Conservation (phyloP, 2,113 vertebrate species). For the Psilopsiagon aymara region DNA sequence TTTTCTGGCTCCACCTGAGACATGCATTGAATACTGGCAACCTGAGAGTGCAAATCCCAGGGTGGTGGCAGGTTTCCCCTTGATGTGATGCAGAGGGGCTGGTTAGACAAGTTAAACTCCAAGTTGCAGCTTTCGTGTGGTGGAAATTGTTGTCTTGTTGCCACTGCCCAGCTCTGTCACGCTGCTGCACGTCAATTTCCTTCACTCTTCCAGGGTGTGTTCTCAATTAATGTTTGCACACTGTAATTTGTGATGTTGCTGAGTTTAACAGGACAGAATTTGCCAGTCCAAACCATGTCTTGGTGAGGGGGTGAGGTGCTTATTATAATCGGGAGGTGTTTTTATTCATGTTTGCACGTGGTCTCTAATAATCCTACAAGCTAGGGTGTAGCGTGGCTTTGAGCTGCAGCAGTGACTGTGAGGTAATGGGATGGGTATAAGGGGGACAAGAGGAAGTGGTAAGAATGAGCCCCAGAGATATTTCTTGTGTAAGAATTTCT, state of each 20-base stretch:
- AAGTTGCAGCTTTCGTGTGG: neutral
- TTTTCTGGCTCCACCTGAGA: neutral
- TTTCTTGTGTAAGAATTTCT: neutral
- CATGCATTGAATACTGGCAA: neutral
- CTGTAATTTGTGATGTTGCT: conserved; percentile 15
- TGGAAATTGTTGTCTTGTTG: neutral
- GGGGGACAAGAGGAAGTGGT: neutral
- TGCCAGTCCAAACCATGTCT: neutral
- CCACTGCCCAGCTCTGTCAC: neutral
- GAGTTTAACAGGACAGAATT: neutral
- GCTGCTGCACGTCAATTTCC: neutral
- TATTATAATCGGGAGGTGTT: neutral
- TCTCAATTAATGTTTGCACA: neutral
- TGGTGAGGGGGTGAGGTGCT: neutral
- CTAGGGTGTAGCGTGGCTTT: neutral
- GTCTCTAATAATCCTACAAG: neutral
- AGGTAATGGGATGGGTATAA: neutral
- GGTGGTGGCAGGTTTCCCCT: neutral
- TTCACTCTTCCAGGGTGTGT: neutral
- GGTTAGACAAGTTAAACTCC: neutral
- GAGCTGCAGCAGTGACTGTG: neutral
- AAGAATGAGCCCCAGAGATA: neutral
- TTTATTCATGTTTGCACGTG: neutral
- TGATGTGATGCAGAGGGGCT: neutral
- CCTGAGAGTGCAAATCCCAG: neutral